These are phyloP conservation scores for Pangasius larnaudii DNA, from an alignment of 2,797 vertebrate genomes.

Conservation along the genomic window DNA sequence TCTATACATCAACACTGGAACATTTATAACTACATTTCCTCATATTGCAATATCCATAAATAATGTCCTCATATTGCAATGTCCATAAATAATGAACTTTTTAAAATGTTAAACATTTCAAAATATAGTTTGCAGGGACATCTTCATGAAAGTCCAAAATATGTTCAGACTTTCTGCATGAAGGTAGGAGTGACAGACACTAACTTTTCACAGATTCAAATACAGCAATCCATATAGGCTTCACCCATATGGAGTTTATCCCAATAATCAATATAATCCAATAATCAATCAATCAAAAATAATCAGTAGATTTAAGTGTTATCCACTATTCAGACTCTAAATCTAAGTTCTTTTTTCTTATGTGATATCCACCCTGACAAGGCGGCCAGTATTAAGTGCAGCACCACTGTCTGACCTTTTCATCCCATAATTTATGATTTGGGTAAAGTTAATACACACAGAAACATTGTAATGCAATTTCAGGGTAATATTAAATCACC, in stretches of 20 bases:
- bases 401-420: background rate
- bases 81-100: background rate
- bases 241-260: background rate
- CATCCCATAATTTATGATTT: background rate
- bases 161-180: background rate
- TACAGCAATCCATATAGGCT: background rate
- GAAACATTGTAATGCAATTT: background rate
- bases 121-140: background rate
- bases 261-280: background rate
- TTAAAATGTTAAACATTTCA: background rate
- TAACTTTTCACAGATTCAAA: background rate
- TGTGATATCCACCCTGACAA: no score
- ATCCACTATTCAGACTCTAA: background rate
- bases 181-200: background rate
- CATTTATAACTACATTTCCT: background rate
- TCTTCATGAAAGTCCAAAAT: background rate
- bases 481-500: background rate
- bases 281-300: background rate
- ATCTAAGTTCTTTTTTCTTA: background rate
- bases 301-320: background rate
- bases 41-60: background rate
- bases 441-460: background rate
- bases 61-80: background rate
- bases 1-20: background rate
- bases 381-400: background rate